phyloP scores from a whole-genome alignment of 2,888 invertebrate species.

The Callinectes sapidus region DNA sequence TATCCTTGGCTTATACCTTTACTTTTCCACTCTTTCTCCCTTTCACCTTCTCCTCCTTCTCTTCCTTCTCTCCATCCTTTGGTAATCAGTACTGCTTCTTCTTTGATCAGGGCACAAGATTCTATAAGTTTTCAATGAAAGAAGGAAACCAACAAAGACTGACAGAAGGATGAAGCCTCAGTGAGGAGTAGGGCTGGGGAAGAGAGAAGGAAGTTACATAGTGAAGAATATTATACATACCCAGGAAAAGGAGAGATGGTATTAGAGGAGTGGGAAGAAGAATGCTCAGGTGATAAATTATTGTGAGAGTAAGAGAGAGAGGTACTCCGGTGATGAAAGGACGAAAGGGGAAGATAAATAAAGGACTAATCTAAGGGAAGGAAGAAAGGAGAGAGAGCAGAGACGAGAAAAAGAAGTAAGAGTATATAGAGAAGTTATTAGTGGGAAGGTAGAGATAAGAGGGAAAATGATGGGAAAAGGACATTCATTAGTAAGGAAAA shows the following conservation, averaged over 20 bases:
- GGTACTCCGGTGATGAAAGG: too few species aligned
- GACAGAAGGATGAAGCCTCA: neutral
- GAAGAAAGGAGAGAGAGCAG: too few species aligned
- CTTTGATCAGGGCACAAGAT: neutral
- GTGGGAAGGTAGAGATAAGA: neutral
- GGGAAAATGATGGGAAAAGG: too few species aligned
- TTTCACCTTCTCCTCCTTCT: neutral
- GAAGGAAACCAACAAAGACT: neutral
- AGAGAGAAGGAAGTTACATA: neutral
- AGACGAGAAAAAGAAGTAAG: neutral
- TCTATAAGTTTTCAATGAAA: neutral
- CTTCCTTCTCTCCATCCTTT: neutral
- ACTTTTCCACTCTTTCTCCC: neutral
- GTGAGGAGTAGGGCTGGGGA: neutral
- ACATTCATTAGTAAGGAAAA: too few species aligned
- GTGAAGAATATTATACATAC: neutral
- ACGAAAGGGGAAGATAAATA: neutral
- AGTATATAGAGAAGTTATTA: neutral
- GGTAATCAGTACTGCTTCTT: neutral
- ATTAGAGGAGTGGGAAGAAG: too few species aligned
- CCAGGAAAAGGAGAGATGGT: too few species aligned
- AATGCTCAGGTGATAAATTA: neutral
- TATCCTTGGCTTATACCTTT: neutral
- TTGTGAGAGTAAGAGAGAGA: neutral
- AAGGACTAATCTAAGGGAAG: neutral